phyloP scores from a whole-genome alignment of 2,888 invertebrate species.

The Vannuccia rotundouncinata region DNA sequence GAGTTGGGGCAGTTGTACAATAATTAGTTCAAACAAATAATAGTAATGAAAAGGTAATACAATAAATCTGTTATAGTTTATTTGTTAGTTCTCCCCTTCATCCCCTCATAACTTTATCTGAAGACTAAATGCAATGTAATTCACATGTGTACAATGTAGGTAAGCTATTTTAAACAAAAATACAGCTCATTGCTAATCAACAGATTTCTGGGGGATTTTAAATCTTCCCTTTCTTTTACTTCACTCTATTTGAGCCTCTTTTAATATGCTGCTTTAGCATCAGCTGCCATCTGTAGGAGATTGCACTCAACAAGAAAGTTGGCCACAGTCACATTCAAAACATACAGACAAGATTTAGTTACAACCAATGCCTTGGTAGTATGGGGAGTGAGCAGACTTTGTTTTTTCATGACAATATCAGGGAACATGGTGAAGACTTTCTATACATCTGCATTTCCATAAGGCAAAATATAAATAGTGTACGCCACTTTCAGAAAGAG shows the following conservation, averaged over 20 bases:
- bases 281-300: constrained; percentile 9
- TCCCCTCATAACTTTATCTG: no score
- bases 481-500: not conserved
- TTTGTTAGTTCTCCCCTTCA: no score
- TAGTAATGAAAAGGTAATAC: no score
- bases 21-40: no score
- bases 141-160: no score
- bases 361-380: not conserved
- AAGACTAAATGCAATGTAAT: no score
- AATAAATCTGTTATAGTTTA: no score
- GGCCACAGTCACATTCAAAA: not conserved
- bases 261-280: constrained; percentile 11
- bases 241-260: not conserved
- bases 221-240: not conserved
- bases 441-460: constrained; percentile 5
- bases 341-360: constrained; percentile 2
- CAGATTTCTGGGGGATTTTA: not conserved
- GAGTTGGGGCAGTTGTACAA: no score
- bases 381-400: not conserved
- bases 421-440: not conserved
- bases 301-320: not conserved
- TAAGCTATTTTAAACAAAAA: no score
- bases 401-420: not conserved
- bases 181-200: not conserved
- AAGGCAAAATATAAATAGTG: not conserved